phyloP scores from a whole-genome alignment of 2,888 invertebrate genomes.

The Macrosoma leucophasiata region DNA sequence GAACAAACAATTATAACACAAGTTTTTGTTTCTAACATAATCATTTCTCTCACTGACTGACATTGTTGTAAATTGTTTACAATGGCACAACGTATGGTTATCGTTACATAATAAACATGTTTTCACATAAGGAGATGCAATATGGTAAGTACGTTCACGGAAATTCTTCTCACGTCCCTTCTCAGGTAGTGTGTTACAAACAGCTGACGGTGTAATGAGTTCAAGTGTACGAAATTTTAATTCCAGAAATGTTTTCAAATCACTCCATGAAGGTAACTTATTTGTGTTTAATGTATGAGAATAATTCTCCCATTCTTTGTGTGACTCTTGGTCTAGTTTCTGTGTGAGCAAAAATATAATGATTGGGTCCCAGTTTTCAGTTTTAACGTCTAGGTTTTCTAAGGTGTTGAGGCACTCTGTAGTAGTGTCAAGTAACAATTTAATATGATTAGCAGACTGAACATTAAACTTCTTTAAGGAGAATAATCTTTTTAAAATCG shows the following conservation, averaged over 20 bases:
- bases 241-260: constrained; percentile 11
- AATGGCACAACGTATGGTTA: constrained; percentile 8
- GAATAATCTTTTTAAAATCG: constrained; percentile 1
- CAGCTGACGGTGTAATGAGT: constrained; percentile 2
- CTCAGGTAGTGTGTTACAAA: neutral
- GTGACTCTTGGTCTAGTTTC: constrained; percentile 20
- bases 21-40: constrained; percentile 9
- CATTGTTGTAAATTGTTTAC: constrained; percentile 11
- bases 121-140: neutral
- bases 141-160: constrained; percentile 4
- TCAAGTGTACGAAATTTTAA: constrained; percentile 20
- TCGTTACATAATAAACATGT: constrained; percentile 5
- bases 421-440: constrained; percentile 18
- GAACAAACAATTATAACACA: constrained; percentile 14
- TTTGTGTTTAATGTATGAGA: constrained; percentile 6
- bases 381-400: constrained; percentile 14
- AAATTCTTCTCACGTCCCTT: neutral
- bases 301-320: constrained; percentile 18
- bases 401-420: constrained; percentile 15
- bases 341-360: constrained; percentile 17
- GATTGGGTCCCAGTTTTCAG: constrained; percentile 17
- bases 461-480: neutral
- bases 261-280: constrained; percentile 10
- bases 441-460: constrained; percentile 9
- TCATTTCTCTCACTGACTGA: neutral